phyloP scores from a whole-genome alignment of 1,140 invertebrate genomes.

The Aporrectodea caliginosa region DNA sequence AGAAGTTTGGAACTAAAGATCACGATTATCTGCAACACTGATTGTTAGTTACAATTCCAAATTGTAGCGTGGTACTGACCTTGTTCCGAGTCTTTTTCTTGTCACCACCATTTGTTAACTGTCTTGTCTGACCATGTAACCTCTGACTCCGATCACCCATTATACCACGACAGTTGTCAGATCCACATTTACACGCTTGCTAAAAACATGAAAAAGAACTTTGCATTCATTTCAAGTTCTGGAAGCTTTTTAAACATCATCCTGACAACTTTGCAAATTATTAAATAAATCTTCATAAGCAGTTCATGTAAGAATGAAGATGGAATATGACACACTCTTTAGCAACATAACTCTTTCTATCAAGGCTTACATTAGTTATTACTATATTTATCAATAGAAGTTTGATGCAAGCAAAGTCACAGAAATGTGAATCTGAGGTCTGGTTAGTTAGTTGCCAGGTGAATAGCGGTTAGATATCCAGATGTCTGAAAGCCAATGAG shows the following conservation, averaged over 20 bases:
- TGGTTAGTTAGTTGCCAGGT: too few relatives aligned
- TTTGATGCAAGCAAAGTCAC: too few relatives aligned
- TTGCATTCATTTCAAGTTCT: too few relatives aligned
- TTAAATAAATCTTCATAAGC: not conserved
- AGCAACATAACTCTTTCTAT: not conserved
- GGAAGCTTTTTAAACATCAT: too few relatives aligned
- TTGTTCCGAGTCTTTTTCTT: conserved; percentile 25
- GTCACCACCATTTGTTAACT: conserved; percentile 42
- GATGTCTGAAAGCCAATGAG: too few relatives aligned
- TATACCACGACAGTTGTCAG: conserved; percentile 79
- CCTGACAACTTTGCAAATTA: conserved; percentile 18
- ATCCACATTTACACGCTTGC: conserved; percentile 75
- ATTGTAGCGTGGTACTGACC: too few relatives aligned
- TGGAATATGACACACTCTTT: not conserved
- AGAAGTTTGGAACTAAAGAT: too few relatives aligned
- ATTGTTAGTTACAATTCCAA: too few relatives aligned
- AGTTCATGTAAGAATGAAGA: not conserved
- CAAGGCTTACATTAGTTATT: not conserved
- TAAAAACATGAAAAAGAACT: conserved; percentile 29
- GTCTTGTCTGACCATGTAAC: conserved; percentile 53
- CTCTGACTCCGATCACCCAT: conserved; percentile 87
- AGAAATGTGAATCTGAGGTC: too few relatives aligned
- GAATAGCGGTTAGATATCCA: too few relatives aligned
- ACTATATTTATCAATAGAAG: not conserved
- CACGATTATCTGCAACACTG: too few relatives aligned